These are phyloP conservation scores for Rhinoraja longicauda DNA, from an alignment of 2,797 vertebrate species.

Conservation along the genomic window DNA sequence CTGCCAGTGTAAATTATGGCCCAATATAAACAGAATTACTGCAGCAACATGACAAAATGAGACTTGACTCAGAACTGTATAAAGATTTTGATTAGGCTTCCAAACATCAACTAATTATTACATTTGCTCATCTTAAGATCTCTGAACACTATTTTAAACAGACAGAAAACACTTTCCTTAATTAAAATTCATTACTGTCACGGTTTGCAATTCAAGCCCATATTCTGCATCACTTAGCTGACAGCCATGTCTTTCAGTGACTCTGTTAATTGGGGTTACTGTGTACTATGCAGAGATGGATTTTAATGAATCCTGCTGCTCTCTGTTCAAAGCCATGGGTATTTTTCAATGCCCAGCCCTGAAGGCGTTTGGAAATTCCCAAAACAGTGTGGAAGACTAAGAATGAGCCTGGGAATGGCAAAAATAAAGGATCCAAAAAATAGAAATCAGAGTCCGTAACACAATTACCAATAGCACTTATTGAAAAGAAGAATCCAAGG, in stretches of 20 bases:
- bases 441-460: not conserved
- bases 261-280: not conserved
- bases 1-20: not conserved
- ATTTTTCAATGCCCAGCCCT: not conserved
- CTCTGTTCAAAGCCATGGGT: not conserved
- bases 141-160: not conserved
- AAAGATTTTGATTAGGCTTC: not conserved
- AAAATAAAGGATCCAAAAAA: not conserved
- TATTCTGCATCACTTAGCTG: not conserved
- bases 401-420: not conserved
- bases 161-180: not conserved
- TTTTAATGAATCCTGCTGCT: not conserved
- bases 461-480: not conserved
- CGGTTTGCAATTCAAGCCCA: not conserved
- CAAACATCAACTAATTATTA: not conserved
- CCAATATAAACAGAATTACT: not conserved
- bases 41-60: not conserved
- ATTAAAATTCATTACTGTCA: conserved; percentile 27
- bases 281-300: not conserved
- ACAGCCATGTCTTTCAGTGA: not conserved
- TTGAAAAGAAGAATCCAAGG: not conserved
- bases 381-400: not conserved
- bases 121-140: not conserved
- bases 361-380: not conserved
- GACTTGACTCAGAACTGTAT: not conserved